Evolutionary conservation across 2,113 vertebrate genomes (phyloP).

Genomic region (Menidia beryllina): DNA sequence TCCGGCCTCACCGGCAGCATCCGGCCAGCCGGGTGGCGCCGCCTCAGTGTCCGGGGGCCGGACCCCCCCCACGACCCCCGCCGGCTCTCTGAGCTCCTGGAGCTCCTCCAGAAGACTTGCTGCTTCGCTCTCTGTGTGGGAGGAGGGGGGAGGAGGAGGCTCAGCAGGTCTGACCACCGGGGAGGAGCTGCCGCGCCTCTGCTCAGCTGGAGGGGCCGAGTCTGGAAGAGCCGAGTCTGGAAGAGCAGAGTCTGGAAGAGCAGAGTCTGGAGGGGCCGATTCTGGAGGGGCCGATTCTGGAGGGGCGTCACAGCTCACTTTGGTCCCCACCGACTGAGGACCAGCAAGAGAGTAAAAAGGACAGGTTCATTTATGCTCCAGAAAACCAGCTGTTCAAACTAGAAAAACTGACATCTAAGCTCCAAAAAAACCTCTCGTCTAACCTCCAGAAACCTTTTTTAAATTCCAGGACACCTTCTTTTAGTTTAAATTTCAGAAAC

Average conservation of each 20-base stretch:
- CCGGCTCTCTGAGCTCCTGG: not conserved
- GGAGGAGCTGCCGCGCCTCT: slow-evolving; percentile 23
- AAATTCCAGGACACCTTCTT: no score
- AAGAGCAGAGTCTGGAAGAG: no score
- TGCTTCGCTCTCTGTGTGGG: slow-evolving; percentile 87
- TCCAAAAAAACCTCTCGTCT: no score
- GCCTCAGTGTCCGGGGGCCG: not conserved
- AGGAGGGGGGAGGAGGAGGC: slow-evolving; percentile 70
- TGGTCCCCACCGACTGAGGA: slow-evolving; percentile 75
- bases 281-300: no score
- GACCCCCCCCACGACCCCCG: not conserved
- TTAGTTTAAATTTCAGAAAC: no score
- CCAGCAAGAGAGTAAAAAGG: no score
- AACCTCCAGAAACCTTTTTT: no score
- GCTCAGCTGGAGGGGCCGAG: slow-evolving; percentile 27
- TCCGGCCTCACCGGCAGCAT: slow-evolving; percentile 40
- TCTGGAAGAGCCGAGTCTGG: slow-evolving; percentile 21
- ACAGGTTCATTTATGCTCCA: no score
- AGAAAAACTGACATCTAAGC: no score
- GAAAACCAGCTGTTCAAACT: no score
- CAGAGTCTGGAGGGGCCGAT: no score
- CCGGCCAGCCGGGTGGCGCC: slow-evolving; percentile 12
- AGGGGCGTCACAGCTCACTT: no score
- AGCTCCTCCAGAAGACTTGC: slow-evolving; percentile 87
- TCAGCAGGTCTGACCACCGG: slow-evolving; percentile 10